Conservation (phyloP, 2,797 vertebrate genomes). For the Sitta carolinensis region DNA sequence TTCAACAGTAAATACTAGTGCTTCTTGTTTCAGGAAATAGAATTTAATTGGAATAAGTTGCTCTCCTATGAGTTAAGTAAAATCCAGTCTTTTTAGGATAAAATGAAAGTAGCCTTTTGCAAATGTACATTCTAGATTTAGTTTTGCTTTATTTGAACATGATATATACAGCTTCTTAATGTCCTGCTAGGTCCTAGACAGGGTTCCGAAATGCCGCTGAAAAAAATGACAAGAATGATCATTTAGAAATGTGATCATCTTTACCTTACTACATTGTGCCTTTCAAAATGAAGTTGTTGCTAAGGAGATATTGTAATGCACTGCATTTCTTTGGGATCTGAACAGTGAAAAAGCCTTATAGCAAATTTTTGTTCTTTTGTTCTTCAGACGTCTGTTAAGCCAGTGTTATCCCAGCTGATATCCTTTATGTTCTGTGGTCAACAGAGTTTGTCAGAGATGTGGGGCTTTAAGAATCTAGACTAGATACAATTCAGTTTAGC, state of each 20-base stretch:
- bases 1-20: not conserved
- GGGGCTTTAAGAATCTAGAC: not conserved
- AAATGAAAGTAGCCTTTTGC: not conserved
- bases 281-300: not conserved
- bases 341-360: not conserved
- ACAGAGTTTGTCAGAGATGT: not conserved
- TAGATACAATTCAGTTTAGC: conserved; percentile 36
- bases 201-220: not conserved
- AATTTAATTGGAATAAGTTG: not conserved
- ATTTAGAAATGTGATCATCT: not conserved
- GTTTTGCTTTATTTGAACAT: not conserved
- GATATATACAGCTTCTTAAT: not conserved
- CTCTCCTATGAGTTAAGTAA: not conserved
- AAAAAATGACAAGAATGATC: not conserved
- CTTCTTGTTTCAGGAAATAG: not conserved
- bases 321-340: not conserved
- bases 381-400: not conserved
- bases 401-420: not conserved
- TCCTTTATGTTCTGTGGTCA: not conserved
- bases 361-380: not conserved
- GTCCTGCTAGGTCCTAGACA: not conserved
- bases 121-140: not conserved
- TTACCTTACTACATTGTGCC: not conserved
- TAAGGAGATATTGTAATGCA: not conserved
- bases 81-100: not conserved